A percentile compares a stretch with the other conserved stretches of the same genome.
phyloP scores from a whole-genome alignment of 1,140 invertebrate genomes.

The Mercenaria mercenaria region DNA sequence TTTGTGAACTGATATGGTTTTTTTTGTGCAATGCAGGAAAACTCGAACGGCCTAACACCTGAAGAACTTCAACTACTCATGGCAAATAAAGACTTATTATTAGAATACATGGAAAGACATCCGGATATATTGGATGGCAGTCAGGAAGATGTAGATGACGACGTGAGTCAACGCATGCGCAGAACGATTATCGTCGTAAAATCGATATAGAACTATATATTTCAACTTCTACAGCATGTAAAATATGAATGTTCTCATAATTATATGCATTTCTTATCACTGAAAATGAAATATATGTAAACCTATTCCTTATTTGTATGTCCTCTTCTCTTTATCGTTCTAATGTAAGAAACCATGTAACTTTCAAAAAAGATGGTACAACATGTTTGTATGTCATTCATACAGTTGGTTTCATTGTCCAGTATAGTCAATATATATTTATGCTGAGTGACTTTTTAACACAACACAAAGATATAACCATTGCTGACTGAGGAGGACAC shows the following conservation, averaged over 20 bases:
- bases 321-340: neutral
- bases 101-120: neutral
- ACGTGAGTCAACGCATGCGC: slow-evolving; percentile 37
- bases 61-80: neutral
- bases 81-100: neutral
- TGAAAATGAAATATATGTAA: no score
- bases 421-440: no score
- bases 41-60: neutral
- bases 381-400: no score
- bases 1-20: no score
- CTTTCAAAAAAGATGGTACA: no score
- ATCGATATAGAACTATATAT: no score
- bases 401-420: no score
- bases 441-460: no score
- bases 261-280: no score
- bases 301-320: no score
- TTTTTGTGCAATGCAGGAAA: neutral
- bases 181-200: neutral
- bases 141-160: neutral
- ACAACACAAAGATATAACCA: no score
- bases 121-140: neutral
- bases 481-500: no score
- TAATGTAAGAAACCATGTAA: neutral
- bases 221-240: neutral
- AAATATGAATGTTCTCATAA: slow-evolving; percentile 1